Evolutionary conservation across 2,888 invertebrate species (phyloP), one percentile per base, ranked within the genome.

Genomic region (Yponomeuta sedellus): DNA sequence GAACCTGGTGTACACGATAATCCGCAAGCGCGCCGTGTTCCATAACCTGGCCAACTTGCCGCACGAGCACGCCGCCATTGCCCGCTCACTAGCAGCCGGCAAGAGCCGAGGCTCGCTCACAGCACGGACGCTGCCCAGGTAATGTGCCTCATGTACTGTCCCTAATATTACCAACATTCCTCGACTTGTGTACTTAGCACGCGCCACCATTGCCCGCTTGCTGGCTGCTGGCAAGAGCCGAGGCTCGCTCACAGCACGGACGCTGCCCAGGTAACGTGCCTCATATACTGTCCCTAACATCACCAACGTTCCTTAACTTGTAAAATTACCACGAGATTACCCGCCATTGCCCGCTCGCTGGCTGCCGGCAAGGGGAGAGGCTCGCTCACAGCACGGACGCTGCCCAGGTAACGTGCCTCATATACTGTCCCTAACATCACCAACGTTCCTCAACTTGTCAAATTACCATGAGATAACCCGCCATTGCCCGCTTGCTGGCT

Each of bases 1-100:
- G 1, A 99, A 99, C 92, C 93, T 99, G 74, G 98, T 99, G 39
- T 99, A 99, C 90, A 99, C 99, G 0, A 99, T 99, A 71, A 99
- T 99, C 76, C 94, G 99, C 65, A 99, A 99, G 85, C 94, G 99
- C n/a, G 97, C 97, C 82, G 98, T 99, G 67, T 99, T 99, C 90
- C 99, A 99, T 89, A 95, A 96, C 70, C 92, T 99, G 76, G 98
- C 99, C n/a, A 99, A 99, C 90, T 88, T 99, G 72, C 98, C 99
- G 10, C 96, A 97, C 68, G 99, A 99, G 85, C 96, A 96, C 84
- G 92, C 94, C 34, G 95, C 97, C 70, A 99, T 99, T 76, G 93
- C 96, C 56, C 95, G 96, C 78, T 95, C 96, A 1, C 87, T 95
- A 57, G 81, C 80, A 56, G 79, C 79, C 61, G 77, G 73, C 56